phyloP scores from a whole-genome alignment of 1,140 invertebrate species.

The Diabrotica virgifera region DNA sequence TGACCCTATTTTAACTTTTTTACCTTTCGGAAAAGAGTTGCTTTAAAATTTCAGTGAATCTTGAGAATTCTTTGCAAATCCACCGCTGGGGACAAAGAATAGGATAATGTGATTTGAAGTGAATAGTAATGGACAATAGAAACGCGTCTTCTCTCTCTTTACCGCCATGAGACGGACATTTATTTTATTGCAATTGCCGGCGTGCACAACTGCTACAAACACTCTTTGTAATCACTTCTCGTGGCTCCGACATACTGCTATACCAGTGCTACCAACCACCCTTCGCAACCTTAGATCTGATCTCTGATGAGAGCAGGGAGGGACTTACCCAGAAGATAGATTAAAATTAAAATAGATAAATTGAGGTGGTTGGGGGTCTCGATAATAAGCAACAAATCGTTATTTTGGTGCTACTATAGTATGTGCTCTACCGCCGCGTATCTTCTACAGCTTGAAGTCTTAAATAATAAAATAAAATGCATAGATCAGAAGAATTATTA shows the following conservation, averaged over 20 bases:
- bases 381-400: too few relatives aligned
- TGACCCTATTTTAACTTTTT: too few relatives aligned
- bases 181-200: conserved; percentile 38
- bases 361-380: too few relatives aligned
- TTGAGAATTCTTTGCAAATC: background rate
- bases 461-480: too few relatives aligned
- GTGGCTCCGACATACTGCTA: conserved; percentile 9
- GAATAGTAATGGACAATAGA: conserved; percentile 30
- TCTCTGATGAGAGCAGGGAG: background rate
- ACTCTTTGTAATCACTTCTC: conserved; percentile 35
- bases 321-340: background rate
- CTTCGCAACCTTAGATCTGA: conserved; percentile 2
- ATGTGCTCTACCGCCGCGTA: too few relatives aligned
- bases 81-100: conserved; percentile 8
- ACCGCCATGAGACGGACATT: conserved; percentile 36
- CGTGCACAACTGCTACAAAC: conserved; percentile 34
- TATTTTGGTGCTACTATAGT: too few relatives aligned
- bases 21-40: too few relatives aligned
- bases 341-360: background rate
- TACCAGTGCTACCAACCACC: too few relatives aligned
- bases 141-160: conserved; percentile 5
- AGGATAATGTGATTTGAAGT: conserved; percentile 35
- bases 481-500: too few relatives aligned
- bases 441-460: too few relatives aligned
- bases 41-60: too few relatives aligned